Evolutionary conservation across 2,113 vertebrate species (phyloP).

Genomic region (Sigmodon hispidus): DNA sequence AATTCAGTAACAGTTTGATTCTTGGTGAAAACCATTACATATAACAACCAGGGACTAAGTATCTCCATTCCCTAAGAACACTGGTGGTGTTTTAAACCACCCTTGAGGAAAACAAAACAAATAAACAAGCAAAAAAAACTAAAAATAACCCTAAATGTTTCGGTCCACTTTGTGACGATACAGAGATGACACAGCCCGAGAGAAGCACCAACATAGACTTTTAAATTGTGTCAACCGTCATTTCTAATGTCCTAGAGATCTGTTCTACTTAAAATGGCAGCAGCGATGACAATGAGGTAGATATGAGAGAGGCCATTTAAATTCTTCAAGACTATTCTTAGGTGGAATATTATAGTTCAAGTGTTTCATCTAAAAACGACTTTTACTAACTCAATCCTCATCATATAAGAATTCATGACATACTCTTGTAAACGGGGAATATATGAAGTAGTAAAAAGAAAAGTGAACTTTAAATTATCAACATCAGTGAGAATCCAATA

Average conservation of each 20-base stretch:
- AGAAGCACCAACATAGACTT: conserved; percentile 76
- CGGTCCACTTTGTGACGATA: conserved; percentile 56
- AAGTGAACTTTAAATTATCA: conserved; percentile 54
- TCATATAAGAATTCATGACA: conserved; percentile 68
- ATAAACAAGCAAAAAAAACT: neutral
- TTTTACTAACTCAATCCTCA: conserved; percentile 75
- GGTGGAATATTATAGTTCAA: conserved; percentile 72
- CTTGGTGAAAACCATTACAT: conserved; percentile 58
- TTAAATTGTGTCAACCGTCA: conserved; percentile 52
- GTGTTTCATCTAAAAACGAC: conserved; percentile 63
- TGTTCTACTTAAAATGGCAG: conserved; percentile 72
- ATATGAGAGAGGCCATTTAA: conserved; percentile 75
- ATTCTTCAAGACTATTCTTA: conserved; percentile 46
- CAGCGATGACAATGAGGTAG: conserved; percentile 80
- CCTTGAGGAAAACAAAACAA: neutral
- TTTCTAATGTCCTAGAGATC: conserved; percentile 62
- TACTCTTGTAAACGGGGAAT: conserved; percentile 63
- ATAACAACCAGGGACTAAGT: conserved; percentile 25
- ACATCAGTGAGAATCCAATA: conserved; percentile 17
- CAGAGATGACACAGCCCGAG: conserved; percentile 60
- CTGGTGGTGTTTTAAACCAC: conserved; percentile 46
- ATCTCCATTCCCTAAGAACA: conserved; percentile 42
- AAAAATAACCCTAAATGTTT: conserved; percentile 54
- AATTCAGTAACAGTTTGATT: conserved; percentile 50
- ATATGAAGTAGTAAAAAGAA: conserved; percentile 62